phyloP scores from a whole-genome alignment of 2,113 vertebrate genomes.

The Erpornis zantholeuca region DNA sequence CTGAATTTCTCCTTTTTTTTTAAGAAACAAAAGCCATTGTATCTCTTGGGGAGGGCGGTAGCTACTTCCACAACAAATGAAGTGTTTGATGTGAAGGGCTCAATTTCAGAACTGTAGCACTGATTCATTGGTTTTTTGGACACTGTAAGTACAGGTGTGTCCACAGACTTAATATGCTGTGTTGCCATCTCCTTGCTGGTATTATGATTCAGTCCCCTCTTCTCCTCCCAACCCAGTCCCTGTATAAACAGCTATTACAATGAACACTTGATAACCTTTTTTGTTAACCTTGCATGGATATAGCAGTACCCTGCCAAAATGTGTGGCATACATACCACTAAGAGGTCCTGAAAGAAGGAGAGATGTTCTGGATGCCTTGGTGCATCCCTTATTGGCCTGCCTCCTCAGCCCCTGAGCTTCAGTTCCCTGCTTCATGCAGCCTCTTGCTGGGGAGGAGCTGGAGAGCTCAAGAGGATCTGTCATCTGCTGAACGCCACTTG shows the following conservation, averaged over 20 bases:
- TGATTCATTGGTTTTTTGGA: neutral
- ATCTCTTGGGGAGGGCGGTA: neutral
- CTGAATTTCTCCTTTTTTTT: too few species aligned
- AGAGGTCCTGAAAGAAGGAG: neutral
- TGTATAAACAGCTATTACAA: neutral
- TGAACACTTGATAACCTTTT: neutral
- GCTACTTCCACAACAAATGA: neutral
- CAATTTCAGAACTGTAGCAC: neutral
- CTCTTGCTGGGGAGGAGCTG: neutral
- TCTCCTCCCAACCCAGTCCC: neutral
- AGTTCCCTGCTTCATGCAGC: fast-evolving
- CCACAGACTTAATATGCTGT: neutral
- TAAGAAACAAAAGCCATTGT: neutral
- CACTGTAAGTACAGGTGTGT: neutral
- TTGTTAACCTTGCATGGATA: neutral
- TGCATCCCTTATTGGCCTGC: fast-evolving
- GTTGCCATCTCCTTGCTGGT: neutral
- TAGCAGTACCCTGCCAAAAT: neutral
- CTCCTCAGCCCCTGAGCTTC: neutral
- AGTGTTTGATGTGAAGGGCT: neutral
- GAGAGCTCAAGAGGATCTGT: neutral
- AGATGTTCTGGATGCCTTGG: neutral
- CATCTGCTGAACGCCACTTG: neutral
- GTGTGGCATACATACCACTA: neutral
- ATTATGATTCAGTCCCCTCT: neutral